phyloP scores from a whole-genome alignment of 2,888 invertebrate species.

The Plebejus anna region DNA sequence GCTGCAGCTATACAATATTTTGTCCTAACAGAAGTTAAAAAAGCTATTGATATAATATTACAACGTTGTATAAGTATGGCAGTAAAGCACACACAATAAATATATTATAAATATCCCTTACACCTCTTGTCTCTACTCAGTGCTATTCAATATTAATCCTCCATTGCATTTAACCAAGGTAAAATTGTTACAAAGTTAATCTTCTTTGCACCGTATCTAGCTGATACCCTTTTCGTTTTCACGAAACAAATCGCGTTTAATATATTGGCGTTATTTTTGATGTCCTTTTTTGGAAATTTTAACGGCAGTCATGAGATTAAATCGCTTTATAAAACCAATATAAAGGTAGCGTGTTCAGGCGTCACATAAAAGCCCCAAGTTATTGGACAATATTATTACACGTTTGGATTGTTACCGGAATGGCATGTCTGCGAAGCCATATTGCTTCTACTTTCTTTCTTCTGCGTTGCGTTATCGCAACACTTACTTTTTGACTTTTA shows the following conservation, averaged over 20 bases:
- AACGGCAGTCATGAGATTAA: background rate
- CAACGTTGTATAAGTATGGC: no score
- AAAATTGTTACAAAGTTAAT: background rate
- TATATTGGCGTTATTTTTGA: no score
- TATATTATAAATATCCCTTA: no score
- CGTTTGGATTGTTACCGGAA: background rate
- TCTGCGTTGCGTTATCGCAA: no score
- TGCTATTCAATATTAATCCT: no score
- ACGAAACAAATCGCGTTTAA: background rate
- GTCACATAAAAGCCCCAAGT: background rate
- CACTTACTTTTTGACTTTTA: no score
- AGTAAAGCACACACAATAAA: no score
- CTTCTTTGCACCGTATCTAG: background rate
- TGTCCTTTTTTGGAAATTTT: background rate
- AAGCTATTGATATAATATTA: no score
- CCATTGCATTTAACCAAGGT: background rate
- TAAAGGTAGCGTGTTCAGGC: background rate
- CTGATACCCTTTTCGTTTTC: background rate
- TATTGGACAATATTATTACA: background rate
- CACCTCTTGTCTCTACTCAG: no score
- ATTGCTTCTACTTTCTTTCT: no score
- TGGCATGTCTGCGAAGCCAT: background rate
- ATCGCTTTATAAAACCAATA: background rate
- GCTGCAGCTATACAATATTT: no score
- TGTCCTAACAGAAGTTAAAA: no score